Evolutionary conservation across 2,888 invertebrate species (phyloP), one percentile per base, ranked within the genome.

Genomic region (Pogonocherus hispidulus): DNA sequence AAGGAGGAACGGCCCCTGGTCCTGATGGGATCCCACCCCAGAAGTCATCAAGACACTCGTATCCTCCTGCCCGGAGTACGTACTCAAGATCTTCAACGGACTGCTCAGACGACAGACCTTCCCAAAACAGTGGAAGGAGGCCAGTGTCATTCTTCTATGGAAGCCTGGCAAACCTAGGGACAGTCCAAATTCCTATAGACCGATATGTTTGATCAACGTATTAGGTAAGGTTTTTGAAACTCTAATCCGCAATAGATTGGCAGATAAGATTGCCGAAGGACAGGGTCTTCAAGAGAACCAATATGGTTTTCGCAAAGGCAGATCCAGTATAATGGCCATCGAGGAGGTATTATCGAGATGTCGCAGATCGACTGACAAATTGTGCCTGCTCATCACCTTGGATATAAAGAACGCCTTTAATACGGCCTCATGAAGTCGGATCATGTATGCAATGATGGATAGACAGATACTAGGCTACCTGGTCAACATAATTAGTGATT

Each of bases 321-420:
- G 14, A 8, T 68, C 66, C 3, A 71, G 71, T 1, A 19, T 56
- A 3, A 1, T 14, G 0, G 57, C 63, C 3, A 14, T 67, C 0
- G 22, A 67, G 5, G 56, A 65, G 2, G 37, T 73, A 1, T 20
- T 11, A 6, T 11, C 52, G 8, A 35, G 51, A n/a, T 20, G 9
- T 5, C 32, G 16, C 35, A 63, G 20, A 11, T 37, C 32, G 18
- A 4, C 41, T 1, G 41, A 19, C 27, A n/a, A 32, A 19, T 1
- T n/a, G 63, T 0, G 49, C 70, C 0, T n/a, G n/a, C 2, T 37
- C 2, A 11, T 37, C 2, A 14, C 66, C 2, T 5, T 74, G 0
- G 70, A 70, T 9, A 23, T 69, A 0, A 47, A 46, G 27, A 71
- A 71, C 23, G 69, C 69, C 9, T 71, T 71, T 44, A 69, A 69